These are phyloP conservation scores for Automeris io DNA, from an alignment of 2,888 invertebrate species.

Conservation along the genomic window DNA sequence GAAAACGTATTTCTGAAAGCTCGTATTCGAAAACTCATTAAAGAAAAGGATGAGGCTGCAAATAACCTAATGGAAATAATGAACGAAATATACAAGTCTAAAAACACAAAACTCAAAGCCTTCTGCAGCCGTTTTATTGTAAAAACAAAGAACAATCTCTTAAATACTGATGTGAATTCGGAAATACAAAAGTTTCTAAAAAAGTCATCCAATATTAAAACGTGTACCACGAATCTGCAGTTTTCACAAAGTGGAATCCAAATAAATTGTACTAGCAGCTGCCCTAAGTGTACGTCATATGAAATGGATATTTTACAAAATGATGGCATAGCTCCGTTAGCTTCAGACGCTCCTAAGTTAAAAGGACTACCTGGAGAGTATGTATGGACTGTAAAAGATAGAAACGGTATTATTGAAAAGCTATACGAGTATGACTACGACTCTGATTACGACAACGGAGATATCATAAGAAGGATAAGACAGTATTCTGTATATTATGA, in stretches of 20 bases:
- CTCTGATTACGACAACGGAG: constrained; percentile 46
- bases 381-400: constrained; percentile 63
- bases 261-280: constrained; percentile 12
- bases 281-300: constrained; percentile 11
- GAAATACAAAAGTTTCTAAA: constrained; percentile 48
- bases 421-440: constrained; percentile 55
- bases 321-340: constrained; percentile 22
- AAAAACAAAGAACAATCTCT: constrained; percentile 41
- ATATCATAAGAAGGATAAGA: constrained; percentile 51
- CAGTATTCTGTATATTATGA: constrained; percentile 64
- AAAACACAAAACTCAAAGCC: constrained; percentile 44
- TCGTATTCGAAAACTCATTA: constrained; percentile 39
- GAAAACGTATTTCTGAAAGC: constrained; percentile 55
- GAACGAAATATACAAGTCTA: constrained; percentile 48
- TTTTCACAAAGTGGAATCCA: constrained; percentile 9
- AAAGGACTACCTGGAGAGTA: constrained; percentile 57
- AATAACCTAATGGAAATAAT: constrained; percentile 45
- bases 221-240: constrained; percentile 12
- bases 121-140: constrained; percentile 55
- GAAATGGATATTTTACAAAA: constrained; percentile 10
- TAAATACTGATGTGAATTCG: constrained; percentile 41
- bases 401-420: constrained; percentile 59
- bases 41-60: constrained; percentile 47
- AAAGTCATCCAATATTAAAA: constrained; percentile 16
- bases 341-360: constrained; percentile 39